These are phyloP conservation scores for Syrrhaptes paradoxus DNA, from an alignment of 2,113 vertebrate species.

Conservation along the genomic window DNA sequence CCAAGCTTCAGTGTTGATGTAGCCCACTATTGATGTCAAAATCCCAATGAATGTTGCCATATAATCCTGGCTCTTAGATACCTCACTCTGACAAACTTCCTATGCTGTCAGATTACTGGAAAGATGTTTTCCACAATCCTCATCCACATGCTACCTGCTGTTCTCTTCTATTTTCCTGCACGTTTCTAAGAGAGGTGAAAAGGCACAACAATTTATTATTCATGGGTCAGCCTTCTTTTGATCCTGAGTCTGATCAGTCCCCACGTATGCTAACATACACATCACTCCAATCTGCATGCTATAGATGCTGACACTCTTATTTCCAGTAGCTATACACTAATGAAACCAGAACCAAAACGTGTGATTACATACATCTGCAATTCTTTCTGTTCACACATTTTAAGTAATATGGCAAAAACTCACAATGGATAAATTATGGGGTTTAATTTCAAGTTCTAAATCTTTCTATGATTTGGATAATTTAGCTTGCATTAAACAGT, in stretches of 20 bases:
- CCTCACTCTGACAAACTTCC: neutral
- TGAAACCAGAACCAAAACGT: neutral
- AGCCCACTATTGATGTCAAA: neutral
- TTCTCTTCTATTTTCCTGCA: neutral
- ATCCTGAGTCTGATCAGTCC: neutral
- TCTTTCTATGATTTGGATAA: neutral
- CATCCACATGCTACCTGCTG: neutral
- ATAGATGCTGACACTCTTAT: neutral
- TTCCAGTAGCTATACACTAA: neutral
- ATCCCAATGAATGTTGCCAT: neutral
- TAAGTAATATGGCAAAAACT: neutral
- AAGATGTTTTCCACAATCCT: neutral
- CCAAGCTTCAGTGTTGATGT: neutral
- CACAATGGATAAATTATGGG: neutral
- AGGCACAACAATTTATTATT: neutral
- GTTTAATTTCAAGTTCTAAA: neutral
- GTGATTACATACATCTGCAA: neutral
- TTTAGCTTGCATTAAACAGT: slow-evolving; percentile 25
- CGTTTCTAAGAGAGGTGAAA: neutral
- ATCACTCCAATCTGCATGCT: neutral
- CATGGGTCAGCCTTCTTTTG: neutral
- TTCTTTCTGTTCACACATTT: neutral
- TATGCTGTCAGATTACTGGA: neutral
- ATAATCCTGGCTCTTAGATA: neutral
- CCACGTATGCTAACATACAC: neutral